Percentiles rank a stretch among this genome's conserved stretches.
phyloP scores from a whole-genome alignment of 2,888 invertebrate species.

The Coelopa pilipes region DNA sequence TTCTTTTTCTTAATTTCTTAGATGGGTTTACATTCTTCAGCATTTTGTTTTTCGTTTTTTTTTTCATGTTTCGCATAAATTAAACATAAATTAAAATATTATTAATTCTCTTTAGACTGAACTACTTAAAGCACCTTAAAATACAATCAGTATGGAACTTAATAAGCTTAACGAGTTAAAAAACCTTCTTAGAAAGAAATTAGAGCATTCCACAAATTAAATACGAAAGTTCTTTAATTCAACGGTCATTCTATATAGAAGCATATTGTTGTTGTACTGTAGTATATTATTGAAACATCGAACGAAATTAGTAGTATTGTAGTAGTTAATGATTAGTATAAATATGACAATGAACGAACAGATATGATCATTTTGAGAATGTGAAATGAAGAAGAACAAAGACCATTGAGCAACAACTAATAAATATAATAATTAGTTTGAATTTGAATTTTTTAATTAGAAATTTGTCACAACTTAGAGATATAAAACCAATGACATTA shows the following conservation, averaged over 20 bases:
- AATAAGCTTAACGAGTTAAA: constrained; percentile 39
- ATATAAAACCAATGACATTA: too few species aligned
- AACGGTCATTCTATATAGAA: constrained; percentile 15
- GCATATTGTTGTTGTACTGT: constrained; percentile 9
- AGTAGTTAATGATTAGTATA: not conserved
- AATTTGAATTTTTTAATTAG: not conserved
- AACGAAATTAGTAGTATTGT: constrained; percentile 12
- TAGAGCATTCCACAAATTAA: constrained; percentile 39
- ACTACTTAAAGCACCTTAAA: constrained; percentile 41
- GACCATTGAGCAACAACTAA: not conserved
- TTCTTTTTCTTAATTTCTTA: constrained; percentile 35
- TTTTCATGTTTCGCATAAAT: constrained; percentile 4
- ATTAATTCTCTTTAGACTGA: constrained; percentile 4
- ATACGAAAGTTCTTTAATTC: constrained; percentile 2
- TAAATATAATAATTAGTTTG: not conserved
- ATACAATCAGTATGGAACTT: constrained; percentile 23
- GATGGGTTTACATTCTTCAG: constrained; percentile 49
- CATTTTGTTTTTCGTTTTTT: constrained; percentile 5
- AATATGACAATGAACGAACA: constrained; percentile 6
- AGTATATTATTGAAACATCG: constrained; percentile 16
- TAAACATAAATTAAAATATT: constrained; percentile 23
- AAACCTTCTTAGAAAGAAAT: constrained; percentile 33
- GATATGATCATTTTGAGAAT: not conserved
- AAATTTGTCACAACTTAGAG: not conserved
- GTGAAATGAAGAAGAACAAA: not conserved